phyloP scores from a whole-genome alignment of 1,140 invertebrate genomes.

The Philaenus spumarius region DNA sequence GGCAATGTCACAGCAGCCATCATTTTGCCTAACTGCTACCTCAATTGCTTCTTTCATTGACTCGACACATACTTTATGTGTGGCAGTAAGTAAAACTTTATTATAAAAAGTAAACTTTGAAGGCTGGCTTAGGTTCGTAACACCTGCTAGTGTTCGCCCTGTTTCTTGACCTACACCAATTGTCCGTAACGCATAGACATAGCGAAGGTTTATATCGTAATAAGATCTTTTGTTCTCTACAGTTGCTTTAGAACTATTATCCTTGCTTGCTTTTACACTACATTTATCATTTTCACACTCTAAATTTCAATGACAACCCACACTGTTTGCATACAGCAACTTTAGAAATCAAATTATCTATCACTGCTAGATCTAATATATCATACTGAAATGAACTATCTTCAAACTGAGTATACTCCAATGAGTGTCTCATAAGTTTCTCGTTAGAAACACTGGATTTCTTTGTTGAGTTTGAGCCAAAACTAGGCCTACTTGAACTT shows the following conservation, averaged over 20 bases:
- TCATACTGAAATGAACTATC: conserved; percentile 8
- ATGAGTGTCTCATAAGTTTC: not conserved
- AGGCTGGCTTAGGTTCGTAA: not conserved
- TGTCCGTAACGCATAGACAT: not conserved
- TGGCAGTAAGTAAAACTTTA: conserved; percentile 44
- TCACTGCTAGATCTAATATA: too few relatives aligned
- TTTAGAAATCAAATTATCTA: not conserved
- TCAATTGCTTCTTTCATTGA: conserved; percentile 35
- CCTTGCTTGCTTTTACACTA: not conserved
- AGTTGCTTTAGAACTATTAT: not conserved
- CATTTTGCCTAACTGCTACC: too few relatives aligned
- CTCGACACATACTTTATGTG: conserved; percentile 59
- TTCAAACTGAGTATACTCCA: not conserved
- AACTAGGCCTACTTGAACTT: too few relatives aligned
- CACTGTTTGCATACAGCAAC: conserved; percentile 6
- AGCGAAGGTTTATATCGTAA: not conserved
- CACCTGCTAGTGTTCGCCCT: not conserved
- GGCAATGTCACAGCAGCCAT: too few relatives aligned
- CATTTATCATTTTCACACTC: not conserved
- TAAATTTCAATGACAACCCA: not conserved
- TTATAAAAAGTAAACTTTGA: not conserved
- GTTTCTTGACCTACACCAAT: not conserved
- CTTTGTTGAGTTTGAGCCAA: too few relatives aligned
- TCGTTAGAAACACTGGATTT: not conserved
- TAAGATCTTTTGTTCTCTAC: not conserved